Percentiles rank a stretch among this genome's conserved stretches.
These are phyloP conservation scores for Centropus bengalensis DNA, from an alignment of 2,113 vertebrate species.

Conservation along the genomic window DNA sequence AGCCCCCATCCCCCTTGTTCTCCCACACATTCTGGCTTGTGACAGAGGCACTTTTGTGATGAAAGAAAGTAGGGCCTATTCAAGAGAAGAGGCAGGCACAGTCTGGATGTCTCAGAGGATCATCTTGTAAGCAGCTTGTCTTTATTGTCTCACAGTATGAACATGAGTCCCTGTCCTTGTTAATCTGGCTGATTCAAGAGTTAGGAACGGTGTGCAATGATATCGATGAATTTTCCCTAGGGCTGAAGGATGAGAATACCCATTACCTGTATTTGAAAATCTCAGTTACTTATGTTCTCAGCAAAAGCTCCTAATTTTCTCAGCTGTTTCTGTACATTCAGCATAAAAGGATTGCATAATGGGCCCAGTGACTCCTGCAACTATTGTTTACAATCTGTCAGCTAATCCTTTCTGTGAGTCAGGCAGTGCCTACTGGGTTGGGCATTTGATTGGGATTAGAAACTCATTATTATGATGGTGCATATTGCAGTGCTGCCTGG, in stretches of 20 bases:
- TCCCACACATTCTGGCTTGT: background rate
- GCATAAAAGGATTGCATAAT: constrained; percentile 51
- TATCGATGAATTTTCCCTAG: background rate
- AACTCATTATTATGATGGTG: constrained; percentile 18
- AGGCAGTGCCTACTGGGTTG: constrained; percentile 36
- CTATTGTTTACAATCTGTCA: constrained; percentile 40
- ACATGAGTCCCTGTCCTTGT: background rate
- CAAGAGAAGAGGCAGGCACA: background rate
- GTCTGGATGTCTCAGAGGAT: background rate
- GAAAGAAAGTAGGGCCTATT: background rate
- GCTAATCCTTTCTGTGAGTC: constrained; percentile 48
- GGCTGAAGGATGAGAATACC: background rate
- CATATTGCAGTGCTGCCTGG: constrained; percentile 11
- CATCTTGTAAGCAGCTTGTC: constrained; percentile 28
- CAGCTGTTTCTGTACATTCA: constrained; percentile 38
- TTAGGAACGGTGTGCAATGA: background rate
- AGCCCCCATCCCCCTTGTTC: background rate
- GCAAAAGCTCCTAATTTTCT: constrained; percentile 25
- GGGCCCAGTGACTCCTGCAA: background rate
- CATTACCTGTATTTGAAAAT: background rate
- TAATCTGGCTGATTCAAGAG: background rate
- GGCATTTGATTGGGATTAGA: constrained; percentile 47
- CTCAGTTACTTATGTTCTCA: constrained; percentile 28
- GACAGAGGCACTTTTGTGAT: background rate
- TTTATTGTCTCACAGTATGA: background rate